Conservation (phyloP, 2,888 invertebrate genomes). For the Argynnis bischoffii region DNA sequence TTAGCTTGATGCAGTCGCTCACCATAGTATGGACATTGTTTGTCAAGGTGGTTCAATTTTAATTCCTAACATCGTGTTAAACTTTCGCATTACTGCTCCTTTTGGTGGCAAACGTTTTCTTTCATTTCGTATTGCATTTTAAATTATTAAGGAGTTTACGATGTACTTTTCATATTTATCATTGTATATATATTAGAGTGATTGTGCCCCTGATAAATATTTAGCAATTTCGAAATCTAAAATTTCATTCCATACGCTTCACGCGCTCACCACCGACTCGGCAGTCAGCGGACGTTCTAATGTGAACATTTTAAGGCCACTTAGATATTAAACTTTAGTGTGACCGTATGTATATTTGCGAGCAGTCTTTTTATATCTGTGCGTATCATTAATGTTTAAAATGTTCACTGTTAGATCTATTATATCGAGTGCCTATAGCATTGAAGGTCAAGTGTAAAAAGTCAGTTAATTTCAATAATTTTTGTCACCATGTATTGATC, state of each 20-base stretch:
- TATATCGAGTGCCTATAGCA: conserved; percentile 82
- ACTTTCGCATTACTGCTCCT: conserved; percentile 38
- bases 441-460: conserved; percentile 80
- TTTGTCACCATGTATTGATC: conserved; percentile 82
- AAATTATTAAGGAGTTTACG: conserved; percentile 56
- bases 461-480: conserved; percentile 77
- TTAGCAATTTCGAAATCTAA: conserved; percentile 64
- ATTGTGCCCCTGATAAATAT: conserved; percentile 64
- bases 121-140: conserved; percentile 30
- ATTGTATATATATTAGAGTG: conserved; percentile 77
- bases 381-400: conserved; percentile 66
- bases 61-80: conserved; percentile 33
- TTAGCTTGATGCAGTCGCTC: conserved; percentile 32
- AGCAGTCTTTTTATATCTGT: conserved; percentile 76
- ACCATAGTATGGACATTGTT: conserved; percentile 42
- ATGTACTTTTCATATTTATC: conserved; percentile 57
- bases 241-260: conserved; percentile 74
- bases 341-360: conserved; percentile 70
- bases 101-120: conserved; percentile 32
- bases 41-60: conserved; percentile 37
- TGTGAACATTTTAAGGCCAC: conserved; percentile 77
- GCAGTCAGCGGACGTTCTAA: conserved; percentile 58
- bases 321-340: conserved; percentile 73
- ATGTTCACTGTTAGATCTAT: conserved; percentile 81
- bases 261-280: conserved; percentile 57